Evolutionary conservation across 2,888 invertebrate genomes (phyloP).

Genomic region (Lycophotia porphyrea): DNA sequence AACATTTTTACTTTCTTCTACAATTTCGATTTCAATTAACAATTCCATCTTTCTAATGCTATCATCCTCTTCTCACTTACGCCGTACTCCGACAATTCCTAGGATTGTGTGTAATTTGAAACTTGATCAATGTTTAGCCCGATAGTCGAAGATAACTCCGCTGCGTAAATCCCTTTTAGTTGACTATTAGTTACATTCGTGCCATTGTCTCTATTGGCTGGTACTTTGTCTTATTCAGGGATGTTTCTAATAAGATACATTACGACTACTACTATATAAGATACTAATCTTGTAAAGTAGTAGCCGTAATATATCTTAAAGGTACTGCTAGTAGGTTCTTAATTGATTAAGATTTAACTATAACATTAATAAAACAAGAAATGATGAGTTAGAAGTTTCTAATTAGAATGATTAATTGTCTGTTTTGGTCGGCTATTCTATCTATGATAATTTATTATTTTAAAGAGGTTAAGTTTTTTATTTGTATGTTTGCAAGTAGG

Average conservation of each 20-base stretch:
- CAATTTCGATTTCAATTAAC: not conserved
- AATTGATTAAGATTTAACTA: not conserved
- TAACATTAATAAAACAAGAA: too few relatives aligned
- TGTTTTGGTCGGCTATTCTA: not conserved
- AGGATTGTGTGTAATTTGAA: slow-evolving; percentile 73
- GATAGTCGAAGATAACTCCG: slow-evolving; percentile 66
- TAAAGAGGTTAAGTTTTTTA: not conserved
- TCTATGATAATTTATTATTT: not conserved
- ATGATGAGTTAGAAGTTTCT: not conserved
- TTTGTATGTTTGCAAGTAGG: not conserved
- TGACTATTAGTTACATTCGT: slow-evolving; percentile 51
- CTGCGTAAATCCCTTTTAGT: slow-evolving; percentile 49
- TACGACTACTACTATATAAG: not conserved
- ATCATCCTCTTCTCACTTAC: slow-evolving; percentile 30
- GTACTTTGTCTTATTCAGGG: slow-evolving; percentile 3
- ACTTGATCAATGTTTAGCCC: slow-evolving; percentile 75
- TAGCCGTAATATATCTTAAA: too few relatives aligned
- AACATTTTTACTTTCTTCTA: not conserved
- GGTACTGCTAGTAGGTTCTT: too few relatives aligned
- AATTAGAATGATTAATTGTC: not conserved
- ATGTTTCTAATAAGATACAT: slow-evolving; percentile 3
- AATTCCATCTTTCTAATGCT: not conserved
- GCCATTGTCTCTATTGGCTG: slow-evolving; percentile 28
- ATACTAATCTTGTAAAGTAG: too few relatives aligned
- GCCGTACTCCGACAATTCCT: slow-evolving; percentile 29